A percentile compares a stretch with the other conserved stretches of the same genome.
phyloP scores from a whole-genome alignment of 2,797 vertebrate species.

The Mastacembelus armatus region DNA sequence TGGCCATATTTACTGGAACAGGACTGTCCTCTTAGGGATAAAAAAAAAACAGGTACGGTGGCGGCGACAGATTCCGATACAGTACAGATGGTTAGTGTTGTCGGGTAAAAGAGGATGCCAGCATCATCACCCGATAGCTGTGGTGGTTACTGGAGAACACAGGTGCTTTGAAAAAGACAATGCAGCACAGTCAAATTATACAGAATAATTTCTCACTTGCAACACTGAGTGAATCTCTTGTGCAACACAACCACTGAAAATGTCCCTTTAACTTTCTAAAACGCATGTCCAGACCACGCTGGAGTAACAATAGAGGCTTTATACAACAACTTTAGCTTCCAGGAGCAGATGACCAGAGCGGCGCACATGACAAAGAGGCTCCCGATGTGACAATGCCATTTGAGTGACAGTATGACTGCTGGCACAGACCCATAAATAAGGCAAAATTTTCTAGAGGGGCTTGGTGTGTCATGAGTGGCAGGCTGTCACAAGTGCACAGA shows the following conservation, averaged over 20 bases:
- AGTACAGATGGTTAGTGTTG: neutral
- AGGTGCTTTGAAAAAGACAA: neutral
- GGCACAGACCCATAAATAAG: slow-evolving; percentile 47
- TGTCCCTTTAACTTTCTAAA: too few species aligned
- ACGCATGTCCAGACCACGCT: neutral
- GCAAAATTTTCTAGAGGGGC: slow-evolving; percentile 33
- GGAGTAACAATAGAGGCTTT: neutral
- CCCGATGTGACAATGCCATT: slow-evolving; percentile 23
- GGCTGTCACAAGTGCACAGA: slow-evolving; percentile 1
- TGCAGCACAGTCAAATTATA: too few species aligned
- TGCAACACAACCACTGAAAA: too few species aligned
- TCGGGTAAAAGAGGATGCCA: too few species aligned
- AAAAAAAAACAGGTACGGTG: neutral
- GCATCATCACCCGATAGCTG: too few species aligned
- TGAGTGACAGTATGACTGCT: slow-evolving; percentile 56
- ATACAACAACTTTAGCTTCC: slow-evolving; percentile 25
- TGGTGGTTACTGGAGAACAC: neutral
- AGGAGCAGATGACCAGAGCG: slow-evolving; percentile 49
- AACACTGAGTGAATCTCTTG: too few species aligned
- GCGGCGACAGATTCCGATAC: neutral
- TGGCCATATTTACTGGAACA: slow-evolving; percentile 3
- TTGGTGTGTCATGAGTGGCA: slow-evolving; percentile 8
- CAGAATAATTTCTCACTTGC: neutral
- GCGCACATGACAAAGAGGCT: slow-evolving; percentile 19
- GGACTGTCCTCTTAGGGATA: neutral